These are phyloP conservation scores for Thermophis baileyi DNA, from an alignment of 2,113 vertebrate genomes.

Conservation along the genomic window DNA sequence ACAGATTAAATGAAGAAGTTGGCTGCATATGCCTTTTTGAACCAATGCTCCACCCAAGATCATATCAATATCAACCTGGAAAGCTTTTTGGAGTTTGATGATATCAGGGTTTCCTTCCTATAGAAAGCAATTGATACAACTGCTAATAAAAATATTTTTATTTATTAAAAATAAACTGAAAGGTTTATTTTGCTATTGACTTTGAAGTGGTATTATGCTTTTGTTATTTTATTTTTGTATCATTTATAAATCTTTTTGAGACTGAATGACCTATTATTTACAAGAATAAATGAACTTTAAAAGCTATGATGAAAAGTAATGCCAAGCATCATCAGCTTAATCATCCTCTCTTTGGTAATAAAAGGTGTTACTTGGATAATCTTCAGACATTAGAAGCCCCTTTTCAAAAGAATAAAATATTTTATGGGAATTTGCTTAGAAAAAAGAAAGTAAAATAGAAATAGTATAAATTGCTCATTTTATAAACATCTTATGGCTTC, in stretches of 20 bases:
- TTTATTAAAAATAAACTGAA: neutral
- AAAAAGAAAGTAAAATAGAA: neutral
- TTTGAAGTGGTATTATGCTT: neutral
- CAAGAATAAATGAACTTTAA: neutral
- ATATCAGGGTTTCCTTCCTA: neutral
- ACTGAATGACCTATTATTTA: neutral
- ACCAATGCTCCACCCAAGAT: neutral
- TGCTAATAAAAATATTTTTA: neutral
- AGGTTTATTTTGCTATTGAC: neutral
- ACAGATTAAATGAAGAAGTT: neutral
- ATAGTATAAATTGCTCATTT: neutral
- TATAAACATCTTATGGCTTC: neutral
- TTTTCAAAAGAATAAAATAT: neutral
- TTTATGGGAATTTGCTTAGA: neutral
- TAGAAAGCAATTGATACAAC: neutral
- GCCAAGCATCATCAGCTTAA: neutral
- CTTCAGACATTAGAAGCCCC: neutral
- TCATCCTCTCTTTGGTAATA: neutral
- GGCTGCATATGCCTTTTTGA: neutral
- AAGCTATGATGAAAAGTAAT: neutral
- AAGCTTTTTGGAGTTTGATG: neutral
- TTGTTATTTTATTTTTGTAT: neutral
- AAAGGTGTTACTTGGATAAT: neutral
- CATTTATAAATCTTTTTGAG: neutral
- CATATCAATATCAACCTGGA: neutral